phyloP scores from a whole-genome alignment of 2,113 vertebrate genomes.

The Cacatua alba region DNA sequence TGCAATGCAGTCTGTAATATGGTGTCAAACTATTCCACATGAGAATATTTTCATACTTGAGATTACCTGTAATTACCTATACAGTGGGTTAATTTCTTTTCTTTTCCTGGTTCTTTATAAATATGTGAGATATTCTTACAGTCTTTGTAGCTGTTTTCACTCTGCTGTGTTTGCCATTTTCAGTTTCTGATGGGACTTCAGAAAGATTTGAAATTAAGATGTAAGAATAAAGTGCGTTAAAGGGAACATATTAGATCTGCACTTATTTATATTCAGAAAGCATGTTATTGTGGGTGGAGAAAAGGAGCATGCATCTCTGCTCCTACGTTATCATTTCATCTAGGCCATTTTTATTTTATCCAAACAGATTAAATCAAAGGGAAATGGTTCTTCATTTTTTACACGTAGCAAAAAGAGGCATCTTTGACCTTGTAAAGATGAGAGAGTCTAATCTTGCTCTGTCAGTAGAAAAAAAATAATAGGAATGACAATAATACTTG shows the following conservation, averaged over 20 bases:
- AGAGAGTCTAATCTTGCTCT: neutral
- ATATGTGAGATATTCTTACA: neutral
- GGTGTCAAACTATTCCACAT: slow-evolving; percentile 42
- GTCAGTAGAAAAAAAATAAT: neutral
- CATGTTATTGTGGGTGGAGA: neutral
- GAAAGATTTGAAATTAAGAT: slow-evolving; percentile 36
- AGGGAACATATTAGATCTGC: slow-evolving; percentile 34
- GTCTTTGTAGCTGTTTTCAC: slow-evolving; percentile 36
- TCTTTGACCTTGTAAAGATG: neutral
- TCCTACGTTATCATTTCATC: neutral
- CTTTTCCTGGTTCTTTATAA: slow-evolving; percentile 40
- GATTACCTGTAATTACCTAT: slow-evolving; percentile 8
- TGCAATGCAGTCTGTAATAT: slow-evolving; percentile 45
- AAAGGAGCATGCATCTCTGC: neutral
- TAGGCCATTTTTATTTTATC: neutral
- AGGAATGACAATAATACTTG: neutral
- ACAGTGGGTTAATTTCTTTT: slow-evolving; percentile 39
- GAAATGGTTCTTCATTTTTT: neutral
- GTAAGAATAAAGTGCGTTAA: slow-evolving; percentile 13
- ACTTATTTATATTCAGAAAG: slow-evolving; percentile 6
- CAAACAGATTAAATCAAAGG: neutral
- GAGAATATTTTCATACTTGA: slow-evolving; percentile 35
- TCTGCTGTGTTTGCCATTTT: slow-evolving; percentile 23
- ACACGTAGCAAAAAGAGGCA: neutral
- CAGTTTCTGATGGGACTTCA: slow-evolving; percentile 19